Conservation (phyloP, 2,888 invertebrate species). For the Brachyptera risi region DNA sequence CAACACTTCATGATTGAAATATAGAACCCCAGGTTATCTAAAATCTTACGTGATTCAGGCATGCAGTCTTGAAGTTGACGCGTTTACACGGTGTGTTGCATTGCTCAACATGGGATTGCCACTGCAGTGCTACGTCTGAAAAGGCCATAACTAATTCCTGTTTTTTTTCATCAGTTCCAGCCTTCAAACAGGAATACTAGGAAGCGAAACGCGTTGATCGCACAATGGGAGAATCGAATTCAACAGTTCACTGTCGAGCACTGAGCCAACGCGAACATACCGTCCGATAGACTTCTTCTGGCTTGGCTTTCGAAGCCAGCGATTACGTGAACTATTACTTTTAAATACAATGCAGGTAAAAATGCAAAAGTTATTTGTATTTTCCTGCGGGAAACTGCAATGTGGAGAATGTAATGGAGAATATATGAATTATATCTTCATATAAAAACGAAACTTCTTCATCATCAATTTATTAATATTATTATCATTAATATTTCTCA, state of each 20-base stretch:
- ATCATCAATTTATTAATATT: background rate
- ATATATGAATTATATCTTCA: background rate
- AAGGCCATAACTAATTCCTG: no score
- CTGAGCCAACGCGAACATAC: background rate
- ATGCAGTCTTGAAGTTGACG: no score
- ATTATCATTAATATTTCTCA: no score
- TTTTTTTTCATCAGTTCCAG: constrained; percentile 22
- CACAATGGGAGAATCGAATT: constrained; percentile 77
- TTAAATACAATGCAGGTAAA: background rate
- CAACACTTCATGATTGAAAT: no score
- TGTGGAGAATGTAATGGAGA: background rate
- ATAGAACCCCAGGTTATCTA: no score
- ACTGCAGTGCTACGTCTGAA: no score
- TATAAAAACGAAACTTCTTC: background rate
- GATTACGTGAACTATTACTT: background rate
- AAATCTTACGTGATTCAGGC: no score
- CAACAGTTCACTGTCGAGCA: constrained; percentile 45
- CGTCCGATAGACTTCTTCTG: no score
- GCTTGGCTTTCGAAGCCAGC: background rate
- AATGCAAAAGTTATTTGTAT: background rate
- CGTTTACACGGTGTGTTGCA: no score
- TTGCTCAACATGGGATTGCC: no score
- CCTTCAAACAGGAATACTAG: constrained; percentile 31
- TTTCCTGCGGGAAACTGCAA: background rate
- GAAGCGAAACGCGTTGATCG: constrained; percentile 56